These are phyloP conservation scores for Salmo trutta DNA, from an alignment of 2,797 vertebrate species.

Conservation along the genomic window DNA sequence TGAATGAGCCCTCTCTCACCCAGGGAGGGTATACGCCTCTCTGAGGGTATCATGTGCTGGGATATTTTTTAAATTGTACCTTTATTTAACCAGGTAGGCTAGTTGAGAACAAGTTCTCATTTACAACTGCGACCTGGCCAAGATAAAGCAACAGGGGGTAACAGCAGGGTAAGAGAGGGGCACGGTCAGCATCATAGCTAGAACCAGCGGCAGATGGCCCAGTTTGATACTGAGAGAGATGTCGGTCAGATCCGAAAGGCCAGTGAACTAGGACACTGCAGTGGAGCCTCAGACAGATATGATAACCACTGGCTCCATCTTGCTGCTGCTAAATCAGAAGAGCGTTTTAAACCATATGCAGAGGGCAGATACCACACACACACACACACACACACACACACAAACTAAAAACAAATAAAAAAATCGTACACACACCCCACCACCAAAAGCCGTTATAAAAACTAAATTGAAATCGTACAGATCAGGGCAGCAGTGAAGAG, in stretches of 20 bases:
- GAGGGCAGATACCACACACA: not conserved
- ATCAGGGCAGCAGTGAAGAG: not conserved
- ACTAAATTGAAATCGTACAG: constrained; percentile 1
- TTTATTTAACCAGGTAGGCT: too few relatives aligned
- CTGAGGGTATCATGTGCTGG: not conserved
- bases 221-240: not conserved
- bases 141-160: not conserved
- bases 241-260: not conserved
- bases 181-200: not conserved
- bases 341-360: not conserved
- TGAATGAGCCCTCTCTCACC: not conserved
- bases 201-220: not conserved
- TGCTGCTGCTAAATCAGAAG: not conserved
- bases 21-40: not conserved
- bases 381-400: not conserved
- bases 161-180: not conserved
- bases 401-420: constrained; percentile 1
- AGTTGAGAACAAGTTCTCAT: too few relatives aligned
- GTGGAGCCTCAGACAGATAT: not conserved
- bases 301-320: not conserved
- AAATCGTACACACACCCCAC: not conserved
- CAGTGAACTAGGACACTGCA: constrained; percentile 18
- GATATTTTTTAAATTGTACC: too few relatives aligned
- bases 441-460: not conserved
- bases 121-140: too few relatives aligned